Conservation (phyloP, 2,113 vertebrate species). For the Crotalus viridis region DNA sequence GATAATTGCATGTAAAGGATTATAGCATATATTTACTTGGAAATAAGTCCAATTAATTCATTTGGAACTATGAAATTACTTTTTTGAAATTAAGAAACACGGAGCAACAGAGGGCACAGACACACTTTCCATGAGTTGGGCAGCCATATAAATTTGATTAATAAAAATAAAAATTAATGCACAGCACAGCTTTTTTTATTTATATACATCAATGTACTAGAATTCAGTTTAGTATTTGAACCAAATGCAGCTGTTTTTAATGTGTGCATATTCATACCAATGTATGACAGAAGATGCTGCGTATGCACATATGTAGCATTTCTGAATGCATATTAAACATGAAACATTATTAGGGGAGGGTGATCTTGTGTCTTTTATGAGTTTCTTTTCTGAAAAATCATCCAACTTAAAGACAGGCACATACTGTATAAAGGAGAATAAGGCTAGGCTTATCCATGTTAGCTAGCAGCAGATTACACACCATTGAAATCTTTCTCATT, state of each 20-base stretch:
- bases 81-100: neutral
- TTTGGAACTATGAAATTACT: neutral
- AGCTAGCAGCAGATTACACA: neutral
- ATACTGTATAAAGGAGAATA: neutral
- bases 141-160: neutral
- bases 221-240: neutral
- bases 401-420: neutral
- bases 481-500: neutral
- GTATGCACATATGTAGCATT: neutral
- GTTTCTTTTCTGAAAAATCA: neutral
- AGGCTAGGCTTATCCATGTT: neutral
- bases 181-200: neutral
- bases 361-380: neutral
- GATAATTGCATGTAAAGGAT: neutral
- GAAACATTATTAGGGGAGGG: neutral
- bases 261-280: neutral
- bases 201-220: neutral
- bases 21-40: neutral
- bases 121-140: neutral
- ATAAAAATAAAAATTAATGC: neutral
- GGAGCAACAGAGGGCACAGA: neutral
- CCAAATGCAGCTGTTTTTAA: neutral
- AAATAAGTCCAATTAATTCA: neutral
- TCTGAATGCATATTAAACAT: neutral
- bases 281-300: neutral